These are phyloP conservation scores for Abrostola tripartita DNA, from an alignment of 2,888 invertebrate species.

Conservation along the genomic window DNA sequence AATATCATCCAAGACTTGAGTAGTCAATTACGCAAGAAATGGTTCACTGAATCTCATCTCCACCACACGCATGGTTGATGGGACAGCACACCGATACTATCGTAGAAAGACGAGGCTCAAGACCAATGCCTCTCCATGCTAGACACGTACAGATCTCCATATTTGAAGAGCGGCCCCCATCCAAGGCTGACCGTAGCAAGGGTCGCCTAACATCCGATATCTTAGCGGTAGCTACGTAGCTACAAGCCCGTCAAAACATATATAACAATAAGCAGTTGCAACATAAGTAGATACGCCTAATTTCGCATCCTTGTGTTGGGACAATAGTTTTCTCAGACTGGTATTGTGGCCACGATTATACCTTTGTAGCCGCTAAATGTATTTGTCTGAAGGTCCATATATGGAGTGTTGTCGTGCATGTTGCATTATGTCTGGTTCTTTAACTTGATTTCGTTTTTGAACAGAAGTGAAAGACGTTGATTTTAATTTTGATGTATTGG, in stretches of 20 bases:
- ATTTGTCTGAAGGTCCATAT: constrained; percentile 43
- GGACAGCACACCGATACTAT: too few relatives aligned
- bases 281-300: constrained; percentile 33
- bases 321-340: constrained; percentile 55
- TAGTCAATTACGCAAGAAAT: too few relatives aligned
- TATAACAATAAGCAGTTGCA: constrained; percentile 3
- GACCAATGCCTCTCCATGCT: too few relatives aligned
- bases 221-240: too few relatives aligned
- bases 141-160: too few relatives aligned
- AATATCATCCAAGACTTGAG: too few relatives aligned
- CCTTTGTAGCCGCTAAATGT: constrained; percentile 24
- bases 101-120: too few relatives aligned
- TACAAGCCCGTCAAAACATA: neutral
- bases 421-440: constrained; percentile 7
- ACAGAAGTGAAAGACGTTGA: neutral
- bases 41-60: too few relatives aligned
- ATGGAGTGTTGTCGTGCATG: constrained; percentile 17
- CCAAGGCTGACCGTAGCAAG: too few relatives aligned
- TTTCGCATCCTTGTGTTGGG: constrained; percentile 43
- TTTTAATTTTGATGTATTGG: neutral
- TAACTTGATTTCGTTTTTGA: neutral
- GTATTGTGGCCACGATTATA: constrained; percentile 27
- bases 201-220: too few relatives aligned
- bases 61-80: too few relatives aligned
- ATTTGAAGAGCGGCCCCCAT: too few relatives aligned